These are phyloP conservation scores for Meteorus sp. DNA, from an alignment of 1,140 invertebrate species.

Conservation along the genomic window DNA sequence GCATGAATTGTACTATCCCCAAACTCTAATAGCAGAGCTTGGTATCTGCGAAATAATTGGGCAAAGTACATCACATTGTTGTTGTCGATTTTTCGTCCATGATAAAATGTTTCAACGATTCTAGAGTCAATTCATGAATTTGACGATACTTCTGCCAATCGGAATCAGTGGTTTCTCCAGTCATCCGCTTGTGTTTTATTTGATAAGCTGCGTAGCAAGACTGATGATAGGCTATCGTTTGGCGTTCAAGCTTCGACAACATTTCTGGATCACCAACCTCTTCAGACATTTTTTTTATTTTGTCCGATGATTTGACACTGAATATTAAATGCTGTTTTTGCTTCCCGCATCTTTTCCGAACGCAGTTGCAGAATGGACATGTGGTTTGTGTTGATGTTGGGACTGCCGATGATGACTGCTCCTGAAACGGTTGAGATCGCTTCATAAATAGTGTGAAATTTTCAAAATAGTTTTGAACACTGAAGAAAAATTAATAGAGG, in stretches of 20 bases:
- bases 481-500: too few species aligned
- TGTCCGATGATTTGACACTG: too few species aligned
- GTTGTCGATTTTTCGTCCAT: slow-evolving; percentile 31
- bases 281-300: slow-evolving; percentile 21
- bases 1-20: slow-evolving; percentile 28
- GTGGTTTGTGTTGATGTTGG: too few species aligned
- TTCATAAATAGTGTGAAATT: too few species aligned
- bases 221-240: slow-evolving; percentile 1
- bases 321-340: too few species aligned
- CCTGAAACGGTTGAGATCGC: too few species aligned
- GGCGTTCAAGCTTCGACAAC: slow-evolving; percentile 9
- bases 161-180: slow-evolving; percentile 16
- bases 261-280: slow-evolving; percentile 14
- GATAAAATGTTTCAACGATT: slow-evolving; percentile 27
- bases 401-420: too few species aligned
- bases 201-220: slow-evolving; percentile 14
- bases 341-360: too few species aligned
- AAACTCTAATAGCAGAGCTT: slow-evolving; percentile 35
- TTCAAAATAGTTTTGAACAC: too few species aligned
- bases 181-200: slow-evolving; percentile 9
- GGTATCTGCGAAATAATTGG: slow-evolving; percentile 35
- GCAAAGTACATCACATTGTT: slow-evolving; percentile 32
- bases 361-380: too few species aligned
- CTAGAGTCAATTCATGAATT: slow-evolving; percentile 14
- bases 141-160: slow-evolving; percentile 16